A percentile compares a stretch with the other conserved stretches of the same genome.
phyloP scores from a whole-genome alignment of 1,140 invertebrate species.

The Aethina tumida region DNA sequence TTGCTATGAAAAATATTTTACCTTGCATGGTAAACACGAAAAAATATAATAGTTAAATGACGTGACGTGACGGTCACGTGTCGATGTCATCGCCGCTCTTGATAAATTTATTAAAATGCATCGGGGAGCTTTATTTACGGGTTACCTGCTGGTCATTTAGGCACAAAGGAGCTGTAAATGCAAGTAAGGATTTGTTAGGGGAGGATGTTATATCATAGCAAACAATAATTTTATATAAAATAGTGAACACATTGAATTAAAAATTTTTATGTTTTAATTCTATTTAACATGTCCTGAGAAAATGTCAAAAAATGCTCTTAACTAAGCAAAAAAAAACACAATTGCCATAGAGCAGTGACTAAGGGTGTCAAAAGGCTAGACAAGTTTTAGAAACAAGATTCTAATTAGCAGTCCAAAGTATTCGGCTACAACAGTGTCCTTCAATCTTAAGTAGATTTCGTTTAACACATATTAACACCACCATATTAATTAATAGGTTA shows the following conservation, averaged over 20 bases:
- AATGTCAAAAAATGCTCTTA: too few relatives aligned
- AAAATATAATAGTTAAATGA: too few relatives aligned
- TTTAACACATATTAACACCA: slow-evolving; percentile 22
- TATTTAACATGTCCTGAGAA: too few relatives aligned
- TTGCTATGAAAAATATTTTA: too few relatives aligned
- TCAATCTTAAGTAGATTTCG: slow-evolving; percentile 20
- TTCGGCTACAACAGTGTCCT: slow-evolving; percentile 18
- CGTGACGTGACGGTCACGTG: slow-evolving; percentile 18
- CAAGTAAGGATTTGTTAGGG: too few relatives aligned
- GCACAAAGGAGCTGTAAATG: too few relatives aligned
- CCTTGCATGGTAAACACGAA: too few relatives aligned
- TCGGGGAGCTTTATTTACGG: slow-evolving; percentile 6
- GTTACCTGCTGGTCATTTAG: slow-evolving; percentile 11
- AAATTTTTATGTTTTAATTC: too few relatives aligned
- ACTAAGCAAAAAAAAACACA: too few relatives aligned
- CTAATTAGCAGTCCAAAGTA: slow-evolving; percentile 16
- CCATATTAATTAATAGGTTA: slow-evolving; percentile 21
- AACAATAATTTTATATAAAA: too few relatives aligned
- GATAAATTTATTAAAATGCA: slow-evolving; percentile 17
- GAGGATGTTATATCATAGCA: too few relatives aligned
- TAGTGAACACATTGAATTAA: too few relatives aligned
- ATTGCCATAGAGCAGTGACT: background rate
- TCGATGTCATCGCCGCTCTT: slow-evolving; percentile 13
- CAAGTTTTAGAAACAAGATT: slow-evolving; percentile 15
- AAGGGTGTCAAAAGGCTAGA: background rate